These are phyloP conservation scores for Cosmia trapezina DNA, from an alignment of 2,888 invertebrate genomes.

Conservation along the genomic window DNA sequence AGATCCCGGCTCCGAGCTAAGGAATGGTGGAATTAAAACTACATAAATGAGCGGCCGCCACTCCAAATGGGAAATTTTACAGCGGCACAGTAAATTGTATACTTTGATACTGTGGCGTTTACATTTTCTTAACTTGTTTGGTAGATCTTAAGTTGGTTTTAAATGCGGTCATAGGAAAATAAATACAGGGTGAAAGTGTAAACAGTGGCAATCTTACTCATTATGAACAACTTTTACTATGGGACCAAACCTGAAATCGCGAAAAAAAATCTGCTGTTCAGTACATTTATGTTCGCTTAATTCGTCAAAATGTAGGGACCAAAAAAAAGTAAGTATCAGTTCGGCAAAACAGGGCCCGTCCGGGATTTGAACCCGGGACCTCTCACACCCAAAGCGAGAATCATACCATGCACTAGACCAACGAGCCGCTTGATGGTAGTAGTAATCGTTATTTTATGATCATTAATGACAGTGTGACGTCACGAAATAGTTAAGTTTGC, in stretches of 20 bases:
- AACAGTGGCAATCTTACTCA: too few species aligned
- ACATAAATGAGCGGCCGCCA: constrained; percentile 87
- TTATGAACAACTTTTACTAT: too few species aligned
- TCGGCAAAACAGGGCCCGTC: constrained; percentile 70
- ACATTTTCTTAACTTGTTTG: constrained; percentile 47
- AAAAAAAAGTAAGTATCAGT: too few species aligned
- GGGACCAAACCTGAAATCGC: too few species aligned
- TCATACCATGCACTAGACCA: constrained; percentile 82
- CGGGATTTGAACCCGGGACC: constrained; percentile 90
- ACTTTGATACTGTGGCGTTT: constrained; percentile 53
- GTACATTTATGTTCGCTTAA: too few species aligned
- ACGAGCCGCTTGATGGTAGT: neutral
- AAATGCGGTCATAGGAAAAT: neutral
- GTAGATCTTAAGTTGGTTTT: constrained; percentile 14
- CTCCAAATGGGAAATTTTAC: constrained; percentile 81
- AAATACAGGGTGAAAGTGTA: too few species aligned
- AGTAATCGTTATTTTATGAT: neutral
- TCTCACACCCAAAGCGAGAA: constrained; percentile 90
- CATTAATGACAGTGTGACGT: constrained; percentile 5
- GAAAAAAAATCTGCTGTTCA: too few species aligned
- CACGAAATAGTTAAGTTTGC: constrained; percentile 4
- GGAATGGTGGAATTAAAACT: constrained; percentile 90
- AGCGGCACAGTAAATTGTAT: constrained; percentile 59
- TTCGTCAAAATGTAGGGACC: too few species aligned
- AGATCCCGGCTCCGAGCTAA: constrained; percentile 87